These are phyloP conservation scores for Machaerirhynchus nigripectus DNA, from an alignment of 2,113 vertebrate genomes.

Conservation along the genomic window DNA sequence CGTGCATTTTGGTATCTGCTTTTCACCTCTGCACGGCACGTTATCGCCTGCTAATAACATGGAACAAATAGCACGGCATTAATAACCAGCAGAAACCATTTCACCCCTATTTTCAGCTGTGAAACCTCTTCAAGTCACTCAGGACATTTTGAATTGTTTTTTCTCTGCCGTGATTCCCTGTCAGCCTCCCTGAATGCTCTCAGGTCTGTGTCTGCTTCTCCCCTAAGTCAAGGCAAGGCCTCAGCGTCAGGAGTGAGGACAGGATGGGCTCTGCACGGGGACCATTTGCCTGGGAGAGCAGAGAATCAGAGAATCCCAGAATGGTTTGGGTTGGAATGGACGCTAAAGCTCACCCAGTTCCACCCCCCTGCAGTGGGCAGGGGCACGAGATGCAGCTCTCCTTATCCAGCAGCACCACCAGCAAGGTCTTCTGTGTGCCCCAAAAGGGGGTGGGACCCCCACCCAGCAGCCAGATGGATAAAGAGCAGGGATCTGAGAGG, in stretches of 20 bases:
- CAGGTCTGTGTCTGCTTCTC: neutral
- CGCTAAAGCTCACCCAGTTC: neutral
- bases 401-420: neutral
- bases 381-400: neutral
- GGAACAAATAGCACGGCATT: neutral
- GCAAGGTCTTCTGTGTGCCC: neutral
- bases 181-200: neutral
- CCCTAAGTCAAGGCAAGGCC: neutral
- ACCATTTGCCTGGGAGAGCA: neutral
- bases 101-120: neutral
- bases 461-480: neutral
- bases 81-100: neutral
- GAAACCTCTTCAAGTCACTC: neutral
- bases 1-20: neutral
- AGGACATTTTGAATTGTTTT: neutral
- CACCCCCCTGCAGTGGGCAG: neutral
- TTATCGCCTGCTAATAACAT: neutral
- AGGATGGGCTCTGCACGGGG: neutral
- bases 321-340: neutral
- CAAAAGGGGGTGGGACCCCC: neutral
- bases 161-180: neutral
- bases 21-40: constrained; percentile 11
- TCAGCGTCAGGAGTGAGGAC: accelerated
- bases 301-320: neutral
- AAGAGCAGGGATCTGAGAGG: neutral